phyloP scores from a whole-genome alignment of 2,797 vertebrate species.

The Lacerta bilineata region DNA sequence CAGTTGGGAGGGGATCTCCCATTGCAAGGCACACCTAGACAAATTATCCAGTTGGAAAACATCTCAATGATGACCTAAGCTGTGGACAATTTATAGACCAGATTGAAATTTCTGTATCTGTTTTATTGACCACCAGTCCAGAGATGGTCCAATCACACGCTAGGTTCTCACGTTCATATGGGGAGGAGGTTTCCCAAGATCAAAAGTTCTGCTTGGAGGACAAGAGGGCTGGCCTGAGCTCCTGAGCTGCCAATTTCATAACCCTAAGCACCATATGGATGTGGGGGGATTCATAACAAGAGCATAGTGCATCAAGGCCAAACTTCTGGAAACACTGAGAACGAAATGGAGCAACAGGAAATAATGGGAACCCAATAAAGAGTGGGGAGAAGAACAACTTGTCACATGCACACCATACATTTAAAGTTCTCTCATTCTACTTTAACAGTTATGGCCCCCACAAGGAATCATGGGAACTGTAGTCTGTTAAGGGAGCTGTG shows the following conservation, averaged over 20 bases:
- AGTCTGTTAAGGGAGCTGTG: too few relatives aligned
- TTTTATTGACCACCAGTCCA: not conserved
- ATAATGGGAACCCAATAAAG: not conserved
- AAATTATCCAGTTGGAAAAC: slow-evolving; percentile 2
- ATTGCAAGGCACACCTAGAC: not conserved
- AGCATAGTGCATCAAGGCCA: not conserved
- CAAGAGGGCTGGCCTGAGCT: not conserved
- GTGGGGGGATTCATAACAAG: not conserved
- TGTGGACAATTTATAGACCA: not conserved
- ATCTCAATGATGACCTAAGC: not conserved
- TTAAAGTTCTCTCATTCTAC: too few relatives aligned
- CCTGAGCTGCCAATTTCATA: not conserved
- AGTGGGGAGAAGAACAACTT: not conserved
- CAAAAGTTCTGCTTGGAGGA: not conserved
- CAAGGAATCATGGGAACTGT: too few relatives aligned
- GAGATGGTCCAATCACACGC: not conserved
- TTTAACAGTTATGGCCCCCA: too few relatives aligned
- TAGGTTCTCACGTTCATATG: too few relatives aligned
- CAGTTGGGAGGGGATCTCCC: accelerated
- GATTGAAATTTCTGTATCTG: not conserved
- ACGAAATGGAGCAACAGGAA: not conserved
- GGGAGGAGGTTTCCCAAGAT: not conserved
- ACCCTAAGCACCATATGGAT: not conserved
- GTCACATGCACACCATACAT: too few relatives aligned
- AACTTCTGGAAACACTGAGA: not conserved